These are phyloP conservation scores for Lanius collurio DNA, from an alignment of 2,113 vertebrate genomes.

Conservation along the genomic window DNA sequence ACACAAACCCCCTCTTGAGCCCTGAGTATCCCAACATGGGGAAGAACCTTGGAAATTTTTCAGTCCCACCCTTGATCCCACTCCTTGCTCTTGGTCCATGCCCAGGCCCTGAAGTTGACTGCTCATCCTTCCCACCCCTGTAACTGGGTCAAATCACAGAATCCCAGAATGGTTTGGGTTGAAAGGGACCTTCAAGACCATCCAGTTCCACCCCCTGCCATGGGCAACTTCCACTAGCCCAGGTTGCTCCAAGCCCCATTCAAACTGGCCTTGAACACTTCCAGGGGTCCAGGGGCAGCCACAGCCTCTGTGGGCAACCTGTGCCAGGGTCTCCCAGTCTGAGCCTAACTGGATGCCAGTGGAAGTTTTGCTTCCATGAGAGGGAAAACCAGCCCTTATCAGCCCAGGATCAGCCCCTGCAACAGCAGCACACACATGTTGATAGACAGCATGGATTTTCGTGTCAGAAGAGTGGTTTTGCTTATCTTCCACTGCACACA, in stretches of 20 bases:
- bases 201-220: neutral
- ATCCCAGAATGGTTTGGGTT: neutral
- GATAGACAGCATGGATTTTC: neutral
- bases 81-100: neutral
- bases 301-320: neutral
- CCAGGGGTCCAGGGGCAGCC: neutral
- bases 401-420: neutral
- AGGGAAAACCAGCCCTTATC: neutral
- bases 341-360: neutral
- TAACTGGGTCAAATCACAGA: neutral
- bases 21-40: rapidly evolving
- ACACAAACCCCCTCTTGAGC: neutral
- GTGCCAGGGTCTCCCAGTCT: neutral
- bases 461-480: constrained; percentile 9
- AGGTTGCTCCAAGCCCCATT: rapidly evolving
- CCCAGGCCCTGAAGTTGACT: neutral
- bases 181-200: neutral
- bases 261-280: rapidly evolving
- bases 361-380: neutral
- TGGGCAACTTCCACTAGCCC: neutral
- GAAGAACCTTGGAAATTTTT: neutral
- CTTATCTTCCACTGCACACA: constrained; percentile 38
- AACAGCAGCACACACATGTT: neutral
- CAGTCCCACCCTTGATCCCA: neutral
- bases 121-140: neutral